Conservation (phyloP, 2,797 vertebrate genomes). For the Eulemur coronatus region DNA sequence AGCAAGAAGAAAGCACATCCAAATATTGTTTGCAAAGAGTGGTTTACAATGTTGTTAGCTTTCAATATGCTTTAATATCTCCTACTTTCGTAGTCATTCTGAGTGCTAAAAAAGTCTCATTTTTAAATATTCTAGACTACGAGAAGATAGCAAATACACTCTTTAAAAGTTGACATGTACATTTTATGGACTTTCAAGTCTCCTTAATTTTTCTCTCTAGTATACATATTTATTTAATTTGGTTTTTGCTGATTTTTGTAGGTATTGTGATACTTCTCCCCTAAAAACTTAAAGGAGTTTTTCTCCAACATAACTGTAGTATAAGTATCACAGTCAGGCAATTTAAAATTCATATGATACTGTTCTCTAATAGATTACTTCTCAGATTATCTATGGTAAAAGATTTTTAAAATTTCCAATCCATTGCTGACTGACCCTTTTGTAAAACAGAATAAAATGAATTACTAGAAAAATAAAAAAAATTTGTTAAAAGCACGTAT, state of each 20-base stretch:
- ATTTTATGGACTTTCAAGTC: conserved; percentile 38
- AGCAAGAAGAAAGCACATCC: background rate
- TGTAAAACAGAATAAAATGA: background rate
- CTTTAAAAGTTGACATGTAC: conserved; percentile 32
- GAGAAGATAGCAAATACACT: background rate
- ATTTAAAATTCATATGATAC: background rate
- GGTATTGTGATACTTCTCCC: background rate
- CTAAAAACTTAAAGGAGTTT: background rate
- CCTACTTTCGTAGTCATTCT: background rate
- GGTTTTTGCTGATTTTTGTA: background rate
- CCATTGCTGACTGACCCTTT: background rate
- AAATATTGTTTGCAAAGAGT: background rate
- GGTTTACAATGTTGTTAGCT: background rate
- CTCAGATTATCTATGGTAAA: conserved; percentile 15
- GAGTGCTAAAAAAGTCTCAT: background rate
- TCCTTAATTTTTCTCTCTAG: background rate
- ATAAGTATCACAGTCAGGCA: background rate
- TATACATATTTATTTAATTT: background rate
- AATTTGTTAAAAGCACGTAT: background rate
- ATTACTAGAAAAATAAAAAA: conserved; percentile 30
- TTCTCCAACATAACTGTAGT: background rate
- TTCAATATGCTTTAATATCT: background rate
- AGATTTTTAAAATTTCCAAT: background rate
- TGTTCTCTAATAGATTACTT: background rate
- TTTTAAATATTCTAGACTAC: background rate